Evolutionary conservation across 2,797 vertebrate genomes (phyloP).

Genomic region (Agapornis canus): DNA sequence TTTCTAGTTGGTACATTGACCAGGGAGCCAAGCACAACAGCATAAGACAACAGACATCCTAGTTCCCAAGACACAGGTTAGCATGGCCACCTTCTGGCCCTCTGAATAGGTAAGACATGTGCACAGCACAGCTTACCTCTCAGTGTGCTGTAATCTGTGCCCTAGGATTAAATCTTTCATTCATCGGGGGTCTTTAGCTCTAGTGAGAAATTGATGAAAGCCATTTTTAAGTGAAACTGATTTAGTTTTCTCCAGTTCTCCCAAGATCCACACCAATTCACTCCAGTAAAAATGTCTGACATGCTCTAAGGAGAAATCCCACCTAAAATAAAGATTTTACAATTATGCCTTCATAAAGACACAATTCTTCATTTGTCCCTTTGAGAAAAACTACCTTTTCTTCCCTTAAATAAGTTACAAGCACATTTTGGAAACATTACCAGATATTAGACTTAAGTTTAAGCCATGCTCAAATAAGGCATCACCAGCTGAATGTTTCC

Average conservation of each 20-base stretch:
- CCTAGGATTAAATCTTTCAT: neutral
- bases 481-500: neutral
- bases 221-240: neutral
- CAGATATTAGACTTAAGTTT: neutral
- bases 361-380: neutral
- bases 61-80: neutral
- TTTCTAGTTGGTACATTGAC: accelerated
- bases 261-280: neutral
- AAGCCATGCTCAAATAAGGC: neutral
- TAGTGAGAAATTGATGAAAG: neutral
- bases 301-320: neutral
- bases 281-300: neutral
- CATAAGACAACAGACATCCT: neutral
- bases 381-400: neutral
- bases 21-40: neutral
- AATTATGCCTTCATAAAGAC: neutral
- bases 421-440: neutral
- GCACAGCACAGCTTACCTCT: neutral
- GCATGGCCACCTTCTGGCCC: neutral
- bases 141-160: neutral
- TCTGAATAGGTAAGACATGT: accelerated
- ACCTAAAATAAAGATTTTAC: neutral
- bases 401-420: neutral
- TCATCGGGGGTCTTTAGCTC: neutral
- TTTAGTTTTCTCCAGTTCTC: neutral